Evolutionary conservation across 2,888 invertebrate species (phyloP), one percentile per base, ranked within the genome.

Genomic region (Patella depressa): DNA sequence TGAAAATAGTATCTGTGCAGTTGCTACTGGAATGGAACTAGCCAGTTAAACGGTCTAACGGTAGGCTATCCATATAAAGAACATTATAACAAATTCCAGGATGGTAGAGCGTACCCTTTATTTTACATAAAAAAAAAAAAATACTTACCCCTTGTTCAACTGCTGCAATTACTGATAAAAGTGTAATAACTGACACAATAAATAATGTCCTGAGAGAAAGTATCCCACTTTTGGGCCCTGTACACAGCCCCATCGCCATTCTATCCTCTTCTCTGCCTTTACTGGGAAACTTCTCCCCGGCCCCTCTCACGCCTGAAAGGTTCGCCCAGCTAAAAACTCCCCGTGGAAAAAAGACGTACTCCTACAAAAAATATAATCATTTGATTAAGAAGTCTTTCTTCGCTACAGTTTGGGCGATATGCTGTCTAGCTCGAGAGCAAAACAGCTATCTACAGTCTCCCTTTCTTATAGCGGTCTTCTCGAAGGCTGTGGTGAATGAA

Each of bases 131-230:
- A 65, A 65, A 65, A 19, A 65, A 65, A 65, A 14, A 24, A 24
- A 11, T 65, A 65, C 65, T 65, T 65, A 65, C 65, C 65, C 65
- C 65, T 65, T 65, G 65, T 65, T 65, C 65, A 17, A 65, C 65
- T 24, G 65, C 24, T 65, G 24, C 19, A 24, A 65, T 65, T 65
- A 24, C 19, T 65, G 65, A 24, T 65, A 24, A 65, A 65, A 65
- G 14, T n/a, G 24, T 24, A 24, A 65, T 24, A 65, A 65, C 24
- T 65, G 65, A 65, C 19, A 24, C 65, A 65, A 65, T 65, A 65
- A 65, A 65, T 65, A 65, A 24, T 24, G 24, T 65, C 65, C 65
- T 65, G 65, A 65, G 65, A 65, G 65, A 65, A 14, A 24, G 19
- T 65, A 65, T 65, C 65, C 65, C 65, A 65, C 65, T 19, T 19